Evolutionary conservation across 2,888 invertebrate genomes (phyloP), one percentile per base, ranked within the genome.

Genomic region (Trypoxylon attenuatum): DNA sequence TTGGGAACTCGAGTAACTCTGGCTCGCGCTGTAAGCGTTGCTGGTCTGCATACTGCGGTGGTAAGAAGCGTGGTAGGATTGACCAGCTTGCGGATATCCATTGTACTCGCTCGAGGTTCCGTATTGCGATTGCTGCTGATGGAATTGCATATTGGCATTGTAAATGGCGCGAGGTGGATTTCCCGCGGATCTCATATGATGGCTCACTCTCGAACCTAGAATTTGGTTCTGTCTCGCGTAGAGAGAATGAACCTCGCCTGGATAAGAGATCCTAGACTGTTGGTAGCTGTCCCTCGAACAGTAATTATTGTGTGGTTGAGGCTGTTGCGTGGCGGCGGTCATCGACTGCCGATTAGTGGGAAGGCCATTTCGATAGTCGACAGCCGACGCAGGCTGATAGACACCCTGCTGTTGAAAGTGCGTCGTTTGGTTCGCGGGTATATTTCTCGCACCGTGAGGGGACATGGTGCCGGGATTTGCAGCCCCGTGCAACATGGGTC

Each of bases 401-500:
- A 84, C 78, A 19, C 73, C 72, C 38, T 84, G 85, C 53, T 85
- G 82, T 13, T 80, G 84, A 45, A 82, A 86, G 23, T 87, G 86
- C 6, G 79, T 53, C 33, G 82, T 83, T 5, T 81, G 63, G 45
- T 73, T 80, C 8, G 72, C 61, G 2, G 79, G 50, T 39, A 81
- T 75, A 47, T 63, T 81, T n/a, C 83, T 77, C 2, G 51, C 71
- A 1, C 56, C 73, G 49, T 87, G 86, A 2, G 84, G 78, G 1
- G 84, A 74, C 69, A 82, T 82, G 2, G 82, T 78, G 1, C 76
- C 78, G 1, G 83, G 72, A 50, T 82, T 88, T 82, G 84, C 86
- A 82, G 88, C 82, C 69, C 89, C 90, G 73, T 90, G 90, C 19
- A 90, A 87, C 76, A 90, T 89, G 4, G 89, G 87, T 6, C 88